phyloP scores from a whole-genome alignment of 1,140 invertebrate species.

The Drosophila ficusphila region DNA sequence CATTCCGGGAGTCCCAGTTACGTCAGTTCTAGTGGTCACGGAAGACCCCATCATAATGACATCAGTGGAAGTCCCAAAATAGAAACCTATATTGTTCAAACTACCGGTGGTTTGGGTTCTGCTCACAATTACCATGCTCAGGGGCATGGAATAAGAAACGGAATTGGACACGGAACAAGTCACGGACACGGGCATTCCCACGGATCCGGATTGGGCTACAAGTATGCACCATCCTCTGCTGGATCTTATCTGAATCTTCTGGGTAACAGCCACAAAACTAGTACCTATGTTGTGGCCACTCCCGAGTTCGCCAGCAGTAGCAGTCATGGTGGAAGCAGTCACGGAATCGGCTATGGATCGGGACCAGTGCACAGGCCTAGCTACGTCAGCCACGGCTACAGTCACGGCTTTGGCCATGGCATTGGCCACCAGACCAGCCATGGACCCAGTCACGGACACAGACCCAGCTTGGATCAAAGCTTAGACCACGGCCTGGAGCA shows the following conservation, averaged over 20 bases:
- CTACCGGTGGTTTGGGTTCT: constrained; percentile 15
- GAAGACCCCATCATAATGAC: constrained; percentile 17
- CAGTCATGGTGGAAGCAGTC: background rate
- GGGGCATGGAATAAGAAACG: constrained; percentile 1
- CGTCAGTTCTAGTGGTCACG: constrained; percentile 17
- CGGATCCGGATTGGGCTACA: constrained; percentile 31
- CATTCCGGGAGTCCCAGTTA: constrained; percentile 7
- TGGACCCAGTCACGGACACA: constrained; percentile 15
- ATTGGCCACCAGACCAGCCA: constrained; percentile 11
- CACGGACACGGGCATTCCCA: background rate
- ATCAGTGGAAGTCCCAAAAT: constrained; percentile 48
- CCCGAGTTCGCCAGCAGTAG: constrained; percentile 29
- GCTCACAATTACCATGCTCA: constrained; percentile 14
- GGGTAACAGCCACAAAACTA: constrained; percentile 48
- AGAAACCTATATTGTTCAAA: constrained; percentile 71
- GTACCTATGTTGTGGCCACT: constrained; percentile 52
- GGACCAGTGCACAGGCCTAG: background rate
- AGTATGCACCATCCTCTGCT: constrained; percentile 14
- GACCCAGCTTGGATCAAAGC: constrained; percentile 9
- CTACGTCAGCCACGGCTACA: constrained; percentile 19
- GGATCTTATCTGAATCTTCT: constrained; percentile 16
- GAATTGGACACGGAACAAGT: background rate
- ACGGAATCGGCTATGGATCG: background rate
- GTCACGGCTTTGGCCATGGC: constrained; percentile 2
- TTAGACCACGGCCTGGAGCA: constrained; percentile 18